phyloP scores from a whole-genome alignment of 92 coral and sea anemone genomes.

The Plumapathes pennacea region DNA sequence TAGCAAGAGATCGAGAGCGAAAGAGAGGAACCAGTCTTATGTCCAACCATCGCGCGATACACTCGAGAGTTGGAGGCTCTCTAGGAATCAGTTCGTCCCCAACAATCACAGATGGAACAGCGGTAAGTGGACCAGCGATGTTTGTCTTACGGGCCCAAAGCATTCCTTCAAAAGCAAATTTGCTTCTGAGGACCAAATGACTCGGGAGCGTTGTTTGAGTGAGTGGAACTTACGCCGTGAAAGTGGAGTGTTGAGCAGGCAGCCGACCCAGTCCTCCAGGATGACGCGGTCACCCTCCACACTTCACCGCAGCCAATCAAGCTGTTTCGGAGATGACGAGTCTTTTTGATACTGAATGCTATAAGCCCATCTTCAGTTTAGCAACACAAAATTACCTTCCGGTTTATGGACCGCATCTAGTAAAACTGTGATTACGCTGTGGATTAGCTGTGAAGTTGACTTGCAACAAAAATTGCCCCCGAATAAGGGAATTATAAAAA shows the following conservation, averaged over 20 bases:
- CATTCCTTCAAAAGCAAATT: background rate
- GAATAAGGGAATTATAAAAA: too few species aligned
- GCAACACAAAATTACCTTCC: too few species aligned
- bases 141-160: conserved; percentile 26
- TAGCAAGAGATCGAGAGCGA: background rate
- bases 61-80: too few species aligned
- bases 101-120: too few species aligned
- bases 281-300: conserved; percentile 13
- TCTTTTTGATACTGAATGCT: too few species aligned
- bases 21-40: background rate
- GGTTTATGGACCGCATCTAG: too few species aligned
- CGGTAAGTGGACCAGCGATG: conserved; percentile 38
- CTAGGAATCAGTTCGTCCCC: too few species aligned
- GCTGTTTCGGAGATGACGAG: conserved; percentile 35
- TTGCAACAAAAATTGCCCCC: too few species aligned
- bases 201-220: background rate
- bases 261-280: conserved; percentile 3
- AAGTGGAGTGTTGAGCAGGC: background rate
- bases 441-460: too few species aligned
- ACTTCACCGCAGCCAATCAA: conserved; percentile 18
- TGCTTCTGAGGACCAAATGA: too few species aligned
- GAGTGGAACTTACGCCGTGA: conserved; percentile 15
- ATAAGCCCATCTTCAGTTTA: too few species aligned
- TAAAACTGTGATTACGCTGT: too few species aligned
- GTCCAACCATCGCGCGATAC: background rate